These are phyloP conservation scores for Drosophila asahinai DNA, from an alignment of 1,140 invertebrate species.

Conservation along the genomic window DNA sequence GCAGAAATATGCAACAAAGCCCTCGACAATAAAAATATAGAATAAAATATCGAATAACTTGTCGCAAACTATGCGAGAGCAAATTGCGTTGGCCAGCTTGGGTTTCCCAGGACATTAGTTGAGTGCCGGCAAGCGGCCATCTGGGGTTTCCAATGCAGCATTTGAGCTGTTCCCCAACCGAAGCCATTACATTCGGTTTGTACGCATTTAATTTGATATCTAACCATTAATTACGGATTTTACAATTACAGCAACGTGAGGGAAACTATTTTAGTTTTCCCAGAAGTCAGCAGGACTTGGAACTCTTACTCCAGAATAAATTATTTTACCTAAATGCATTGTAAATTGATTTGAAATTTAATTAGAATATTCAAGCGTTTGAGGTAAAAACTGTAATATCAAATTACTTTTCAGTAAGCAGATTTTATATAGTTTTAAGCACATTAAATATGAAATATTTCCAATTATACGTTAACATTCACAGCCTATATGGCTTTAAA, in stretches of 20 bases:
- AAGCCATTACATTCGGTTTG: not conserved
- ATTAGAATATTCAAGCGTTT: not conserved
- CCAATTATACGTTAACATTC: not conserved
- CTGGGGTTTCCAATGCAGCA: constrained; percentile 17
- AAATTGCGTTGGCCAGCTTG: constrained; percentile 46
- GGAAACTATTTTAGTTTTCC: not conserved
- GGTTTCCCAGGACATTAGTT: constrained; percentile 46
- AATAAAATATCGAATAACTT: constrained; percentile 78
- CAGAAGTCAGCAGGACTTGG: not conserved
- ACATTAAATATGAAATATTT: not conserved
- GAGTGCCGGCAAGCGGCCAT: constrained; percentile 26
- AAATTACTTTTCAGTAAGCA: not conserved
- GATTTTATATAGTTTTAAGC: not conserved
- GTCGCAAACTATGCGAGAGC: constrained; percentile 37
- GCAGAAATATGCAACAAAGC: constrained; percentile 69
- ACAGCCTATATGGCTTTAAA: not conserved
- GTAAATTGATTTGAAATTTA: not conserved
- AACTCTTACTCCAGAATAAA: too few relatives aligned
- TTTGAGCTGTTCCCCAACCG: constrained; percentile 11
- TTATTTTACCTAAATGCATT: not conserved
- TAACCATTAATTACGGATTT: constrained; percentile 10
- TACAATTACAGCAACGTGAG: not conserved
- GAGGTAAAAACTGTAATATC: not conserved
- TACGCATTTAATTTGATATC: constrained; percentile 22
- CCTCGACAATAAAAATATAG: constrained; percentile 62